Base-by-base conservation (phyloP, 2,888 invertebrate genomes). In the Argyresthia albistria region DNA sequence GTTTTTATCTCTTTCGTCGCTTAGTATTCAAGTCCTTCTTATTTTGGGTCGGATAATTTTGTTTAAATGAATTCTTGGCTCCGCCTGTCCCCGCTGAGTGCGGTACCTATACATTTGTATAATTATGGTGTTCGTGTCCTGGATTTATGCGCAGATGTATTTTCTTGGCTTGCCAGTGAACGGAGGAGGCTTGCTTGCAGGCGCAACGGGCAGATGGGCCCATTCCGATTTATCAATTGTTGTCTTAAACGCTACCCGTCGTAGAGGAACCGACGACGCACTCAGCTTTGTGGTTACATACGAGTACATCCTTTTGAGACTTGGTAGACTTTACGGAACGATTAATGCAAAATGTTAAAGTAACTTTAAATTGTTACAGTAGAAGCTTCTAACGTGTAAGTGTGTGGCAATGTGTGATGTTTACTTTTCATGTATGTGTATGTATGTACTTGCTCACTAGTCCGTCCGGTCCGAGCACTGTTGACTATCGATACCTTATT, bases 81-180 rank as follows among this genome's bases (percentile, higher is more conserved):
- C 73, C 74, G 75, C 70, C 76, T 79, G 80, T 76, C 78, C 70
- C 73, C 68, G 69, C 69, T 73, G 65, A 71, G 70, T 70, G 73
- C 71, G 74, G n/a, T n/a, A n/a, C n/a, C 77, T 81, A 83, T 82
- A 81, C 83, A 83, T 84, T 82, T 80, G 81, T 82, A 80, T 80
- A 76, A n/a, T n/a, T n/a, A n/a, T n/a, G 71, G 65, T 66, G 71
- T 72, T 80, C 80, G 80, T 82, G 82, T 73, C 72, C 71, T 59
- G 81, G 82, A 80, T 82, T 78, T 76, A 80, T 69, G 73, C 70
- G 67, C 70, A 70, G 71, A 71, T 75, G 73, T 74, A 70, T 77
- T 73, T 79, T 76, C 78, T 76, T 71, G 72, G 70, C 73, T 43
- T 46, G 46, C 35, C 35, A 8, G 16, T 37, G 35, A 11, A 10